Percentiles rank a stretch among this genome's conserved stretches.
These are phyloP conservation scores for Platycheirus albimanus DNA, from an alignment of 2,888 invertebrate genomes.

Conservation along the genomic window DNA sequence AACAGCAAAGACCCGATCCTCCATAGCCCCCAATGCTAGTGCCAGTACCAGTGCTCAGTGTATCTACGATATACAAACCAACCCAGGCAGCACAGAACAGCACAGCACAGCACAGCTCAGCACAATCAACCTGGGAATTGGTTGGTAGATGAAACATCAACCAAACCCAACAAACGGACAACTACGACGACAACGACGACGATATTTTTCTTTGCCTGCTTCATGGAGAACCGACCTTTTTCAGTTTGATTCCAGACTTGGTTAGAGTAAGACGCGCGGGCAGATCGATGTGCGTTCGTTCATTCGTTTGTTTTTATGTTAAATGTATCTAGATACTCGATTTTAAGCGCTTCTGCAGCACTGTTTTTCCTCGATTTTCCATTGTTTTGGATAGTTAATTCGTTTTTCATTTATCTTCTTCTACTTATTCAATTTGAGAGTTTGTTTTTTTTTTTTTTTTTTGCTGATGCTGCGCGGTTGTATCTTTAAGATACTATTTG, in stretches of 20 bases:
- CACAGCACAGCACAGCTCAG: conserved; percentile 22
- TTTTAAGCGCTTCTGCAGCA: conserved; percentile 43
- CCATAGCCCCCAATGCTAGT: conserved; percentile 3
- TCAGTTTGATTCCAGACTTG: conserved; percentile 73
- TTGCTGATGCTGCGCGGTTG: conserved; percentile 10
- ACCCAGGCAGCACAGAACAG: conserved; percentile 11
- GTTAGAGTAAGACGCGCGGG: conserved; percentile 69
- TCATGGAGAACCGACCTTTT: conserved; percentile 62
- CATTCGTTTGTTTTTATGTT: conserved; percentile 7
- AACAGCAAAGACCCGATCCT: conserved; percentile 27
- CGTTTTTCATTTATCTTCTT: conserved; percentile 24
- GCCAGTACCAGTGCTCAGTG: neutral
- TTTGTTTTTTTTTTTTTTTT: conserved; percentile 38
- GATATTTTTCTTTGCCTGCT: conserved; percentile 58
- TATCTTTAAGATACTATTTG: conserved; percentile 52
- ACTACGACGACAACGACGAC: conserved; percentile 26
- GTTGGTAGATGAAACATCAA: conserved; percentile 41
- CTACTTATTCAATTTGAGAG: conserved; percentile 29
- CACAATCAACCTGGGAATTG: conserved; percentile 44
- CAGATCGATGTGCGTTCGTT: conserved; percentile 48
- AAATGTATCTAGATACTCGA: conserved; percentile 63
- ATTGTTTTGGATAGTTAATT: conserved; percentile 9
- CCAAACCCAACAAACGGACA: conserved; percentile 22
- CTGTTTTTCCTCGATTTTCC: conserved; percentile 22
- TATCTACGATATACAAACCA: neutral